Percentiles rank a stretch among this genome's conserved stretches.
These are phyloP conservation scores for Eurosta solidaginis DNA, from an alignment of 1,140 invertebrate genomes.

Conservation along the genomic window DNA sequence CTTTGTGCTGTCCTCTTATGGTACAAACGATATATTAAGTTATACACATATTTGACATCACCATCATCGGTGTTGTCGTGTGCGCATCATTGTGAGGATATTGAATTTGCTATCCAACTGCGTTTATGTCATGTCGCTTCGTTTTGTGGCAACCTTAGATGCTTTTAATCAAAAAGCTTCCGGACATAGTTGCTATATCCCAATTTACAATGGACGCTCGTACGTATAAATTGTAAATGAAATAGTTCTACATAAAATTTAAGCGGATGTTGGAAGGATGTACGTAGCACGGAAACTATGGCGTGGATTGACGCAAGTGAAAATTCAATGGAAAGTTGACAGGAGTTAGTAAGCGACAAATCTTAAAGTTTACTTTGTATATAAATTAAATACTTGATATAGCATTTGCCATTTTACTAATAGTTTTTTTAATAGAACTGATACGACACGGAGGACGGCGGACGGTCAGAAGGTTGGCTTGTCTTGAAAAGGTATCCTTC, in stretches of 20 bases:
- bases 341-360: background rate
- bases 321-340: too few species aligned
- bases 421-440: too few species aligned
- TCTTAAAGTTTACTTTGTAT: too few species aligned
- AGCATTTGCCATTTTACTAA: too few species aligned
- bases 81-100: background rate
- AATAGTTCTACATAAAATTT: background rate
- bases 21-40: background rate
- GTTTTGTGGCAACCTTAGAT: background rate
- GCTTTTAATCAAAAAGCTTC: slow-evolving; percentile 17
- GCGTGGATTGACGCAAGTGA: background rate
- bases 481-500: too few species aligned
- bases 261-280: background rate
- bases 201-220: background rate
- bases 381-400: too few species aligned
- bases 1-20: too few species aligned
- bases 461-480: too few species aligned
- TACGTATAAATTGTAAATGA: background rate
- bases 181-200: background rate
- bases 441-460: too few species aligned
- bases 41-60: background rate
- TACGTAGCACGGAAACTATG: background rate
- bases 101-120: background rate
- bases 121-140: background rate
- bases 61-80: background rate